phyloP scores from a whole-genome alignment of 2,888 invertebrate species.

The Apodemia duryi region DNA sequence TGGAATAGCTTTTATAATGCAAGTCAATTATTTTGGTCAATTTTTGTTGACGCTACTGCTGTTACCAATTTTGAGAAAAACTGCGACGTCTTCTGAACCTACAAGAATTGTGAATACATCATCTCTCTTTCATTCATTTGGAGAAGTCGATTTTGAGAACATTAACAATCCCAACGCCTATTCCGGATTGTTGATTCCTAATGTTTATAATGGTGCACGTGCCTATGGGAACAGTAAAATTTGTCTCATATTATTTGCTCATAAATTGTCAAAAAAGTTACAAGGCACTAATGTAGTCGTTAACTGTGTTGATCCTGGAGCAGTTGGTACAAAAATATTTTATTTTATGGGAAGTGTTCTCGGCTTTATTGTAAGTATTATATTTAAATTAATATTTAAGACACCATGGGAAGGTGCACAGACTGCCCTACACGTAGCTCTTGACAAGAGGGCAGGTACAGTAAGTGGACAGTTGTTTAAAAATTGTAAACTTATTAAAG shows the following conservation, averaged over 20 bases:
- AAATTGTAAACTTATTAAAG: constrained; percentile 13
- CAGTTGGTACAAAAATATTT: constrained; percentile 87
- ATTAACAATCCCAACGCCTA: constrained; percentile 67
- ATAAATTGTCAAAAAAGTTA: constrained; percentile 83
- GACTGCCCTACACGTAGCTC: constrained; percentile 82
- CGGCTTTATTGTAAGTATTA: constrained; percentile 63
- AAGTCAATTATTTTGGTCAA: constrained; percentile 94
- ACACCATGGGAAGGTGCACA: constrained; percentile 66
- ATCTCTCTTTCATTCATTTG: constrained; percentile 83
- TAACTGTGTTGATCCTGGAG: constrained; percentile 89
- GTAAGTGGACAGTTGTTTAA: constrained; percentile 38
- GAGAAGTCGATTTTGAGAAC: constrained; percentile 82
- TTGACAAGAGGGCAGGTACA: constrained; percentile 81
- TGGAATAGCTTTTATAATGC: constrained; percentile 91
- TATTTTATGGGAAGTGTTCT: constrained; percentile 56
- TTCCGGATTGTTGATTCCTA: constrained; percentile 33
- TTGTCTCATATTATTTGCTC: constrained; percentile 84
- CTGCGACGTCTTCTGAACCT: constrained; percentile 67
- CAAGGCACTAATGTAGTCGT: constrained; percentile 82
- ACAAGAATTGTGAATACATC: constrained; percentile 87
- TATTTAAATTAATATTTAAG: constrained; percentile 42
- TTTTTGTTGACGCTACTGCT: constrained; percentile 93
- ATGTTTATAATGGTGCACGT: constrained; percentile 49
- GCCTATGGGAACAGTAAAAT: constrained; percentile 82
- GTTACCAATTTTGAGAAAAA: constrained; percentile 84